Percentiles rank a stretch among this genome's conserved stretches.
These are phyloP conservation scores for Melolontha melolontha DNA, from an alignment of 2,888 invertebrate species.

Conservation along the genomic window DNA sequence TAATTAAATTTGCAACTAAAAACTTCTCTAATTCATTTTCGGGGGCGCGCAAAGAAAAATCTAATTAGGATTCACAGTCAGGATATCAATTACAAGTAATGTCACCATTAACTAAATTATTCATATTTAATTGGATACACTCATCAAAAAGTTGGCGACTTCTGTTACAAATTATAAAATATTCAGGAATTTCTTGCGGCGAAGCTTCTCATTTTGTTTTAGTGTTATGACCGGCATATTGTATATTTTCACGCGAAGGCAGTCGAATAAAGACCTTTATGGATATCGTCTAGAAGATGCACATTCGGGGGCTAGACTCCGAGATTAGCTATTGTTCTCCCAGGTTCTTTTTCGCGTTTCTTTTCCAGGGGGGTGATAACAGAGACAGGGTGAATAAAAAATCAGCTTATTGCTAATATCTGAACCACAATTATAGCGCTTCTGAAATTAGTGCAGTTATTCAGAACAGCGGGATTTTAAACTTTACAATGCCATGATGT, in stretches of 20 bases:
- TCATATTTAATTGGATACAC: slow-evolving; percentile 65
- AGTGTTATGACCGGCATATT: slow-evolving; percentile 64
- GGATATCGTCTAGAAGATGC: slow-evolving; percentile 35
- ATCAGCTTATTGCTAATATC: slow-evolving; percentile 68
- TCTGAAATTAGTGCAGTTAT: slow-evolving; percentile 27
- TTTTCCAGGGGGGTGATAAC: slow-evolving; percentile 59
- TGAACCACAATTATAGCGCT: slow-evolving; percentile 65
- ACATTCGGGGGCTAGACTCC: slow-evolving; percentile 46
- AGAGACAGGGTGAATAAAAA: slow-evolving; percentile 67
- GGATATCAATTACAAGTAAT: slow-evolving; percentile 65
- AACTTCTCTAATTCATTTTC: slow-evolving; percentile 45
- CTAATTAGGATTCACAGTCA: slow-evolving; percentile 57
- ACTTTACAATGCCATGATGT: slow-evolving; percentile 28
- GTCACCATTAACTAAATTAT: slow-evolving; percentile 65
- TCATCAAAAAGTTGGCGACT: slow-evolving; percentile 66
- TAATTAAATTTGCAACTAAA: slow-evolving; percentile 46
- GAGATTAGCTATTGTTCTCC: slow-evolving; percentile 65
- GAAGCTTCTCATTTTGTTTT: slow-evolving; percentile 63
- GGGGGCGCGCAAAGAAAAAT: slow-evolving; percentile 49
- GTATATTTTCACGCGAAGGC: slow-evolving; percentile 53
- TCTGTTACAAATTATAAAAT: slow-evolving; percentile 65
- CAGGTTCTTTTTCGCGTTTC: slow-evolving; percentile 51
- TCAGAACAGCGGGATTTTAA: slow-evolving; percentile 37
- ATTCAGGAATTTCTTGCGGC: slow-evolving; percentile 63
- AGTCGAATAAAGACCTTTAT: slow-evolving; percentile 57